These are phyloP conservation scores for Macropodus opercularis DNA, from an alignment of 2,797 vertebrate species.

Conservation along the genomic window DNA sequence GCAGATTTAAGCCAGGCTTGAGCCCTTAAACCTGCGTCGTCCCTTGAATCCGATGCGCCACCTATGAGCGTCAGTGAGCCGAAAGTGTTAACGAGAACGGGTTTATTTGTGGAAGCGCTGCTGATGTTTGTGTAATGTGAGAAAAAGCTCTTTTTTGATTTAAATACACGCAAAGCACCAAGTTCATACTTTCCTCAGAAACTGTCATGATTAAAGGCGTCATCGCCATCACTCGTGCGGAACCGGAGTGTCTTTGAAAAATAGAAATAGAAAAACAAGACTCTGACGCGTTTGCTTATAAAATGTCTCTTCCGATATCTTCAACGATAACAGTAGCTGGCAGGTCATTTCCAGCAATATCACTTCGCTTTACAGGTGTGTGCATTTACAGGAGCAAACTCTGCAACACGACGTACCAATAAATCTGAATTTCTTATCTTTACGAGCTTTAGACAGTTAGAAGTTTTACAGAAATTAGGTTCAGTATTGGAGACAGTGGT, in stretches of 20 bases:
- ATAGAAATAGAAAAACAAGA: background rate
- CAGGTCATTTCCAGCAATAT: background rate
- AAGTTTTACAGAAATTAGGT: too few species aligned
- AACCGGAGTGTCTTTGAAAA: background rate
- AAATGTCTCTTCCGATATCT: background rate
- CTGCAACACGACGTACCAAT: too few species aligned
- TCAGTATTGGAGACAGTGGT: too few species aligned
- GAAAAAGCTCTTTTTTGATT: background rate
- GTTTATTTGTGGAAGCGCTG: background rate
- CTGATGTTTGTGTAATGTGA: background rate
- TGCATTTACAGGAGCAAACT: background rate
- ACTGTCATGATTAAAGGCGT: background rate
- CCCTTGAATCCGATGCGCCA: background rate
- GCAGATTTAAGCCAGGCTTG: background rate
- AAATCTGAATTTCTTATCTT: too few species aligned
- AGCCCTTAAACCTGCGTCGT: background rate
- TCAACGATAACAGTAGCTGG: background rate
- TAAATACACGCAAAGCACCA: background rate
- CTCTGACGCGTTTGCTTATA: background rate
- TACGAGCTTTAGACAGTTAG: too few species aligned
- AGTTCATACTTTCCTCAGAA: background rate
- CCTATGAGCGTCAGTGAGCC: constrained; percentile 12
- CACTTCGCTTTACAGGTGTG: background rate
- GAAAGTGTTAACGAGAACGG: too few species aligned
- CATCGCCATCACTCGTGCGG: background rate